Evolutionary conservation across 2,113 vertebrate genomes (phyloP).

Genomic region (Jacana jacana): DNA sequence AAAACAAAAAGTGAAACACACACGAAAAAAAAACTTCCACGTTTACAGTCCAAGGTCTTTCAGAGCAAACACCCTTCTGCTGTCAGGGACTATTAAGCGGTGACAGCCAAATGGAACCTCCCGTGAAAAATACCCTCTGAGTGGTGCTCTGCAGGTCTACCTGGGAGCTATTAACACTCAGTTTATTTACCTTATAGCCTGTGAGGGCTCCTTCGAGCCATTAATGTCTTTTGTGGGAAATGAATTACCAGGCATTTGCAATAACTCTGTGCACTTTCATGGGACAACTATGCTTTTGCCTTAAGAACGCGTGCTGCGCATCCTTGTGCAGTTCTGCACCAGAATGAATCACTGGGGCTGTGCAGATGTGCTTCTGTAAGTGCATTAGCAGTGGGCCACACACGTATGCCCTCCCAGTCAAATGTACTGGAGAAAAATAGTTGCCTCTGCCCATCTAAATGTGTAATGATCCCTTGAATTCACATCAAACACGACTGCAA

Average conservation of each 20-base stretch:
- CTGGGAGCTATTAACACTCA: background rate
- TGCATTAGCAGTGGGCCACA: background rate
- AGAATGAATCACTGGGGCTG: background rate
- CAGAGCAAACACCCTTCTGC: background rate
- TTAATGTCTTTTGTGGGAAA: constrained; percentile 21
- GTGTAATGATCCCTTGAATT: background rate
- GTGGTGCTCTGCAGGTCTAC: background rate
- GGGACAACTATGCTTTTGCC: background rate
- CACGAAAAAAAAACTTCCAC: background rate
- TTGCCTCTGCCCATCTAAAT: background rate
- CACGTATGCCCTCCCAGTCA: background rate
- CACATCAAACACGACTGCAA: background rate
- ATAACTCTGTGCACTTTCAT: background rate
- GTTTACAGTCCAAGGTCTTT: background rate
- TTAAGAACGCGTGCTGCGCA: background rate
- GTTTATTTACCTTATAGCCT: constrained; percentile 33
- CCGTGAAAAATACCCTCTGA: background rate
- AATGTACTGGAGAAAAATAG: background rate
- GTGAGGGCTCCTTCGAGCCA: constrained; percentile 1
- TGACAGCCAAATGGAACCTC: background rate
- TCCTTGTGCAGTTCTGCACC: background rate
- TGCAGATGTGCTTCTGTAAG: background rate
- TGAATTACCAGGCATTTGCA: background rate
- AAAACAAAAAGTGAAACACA: background rate
- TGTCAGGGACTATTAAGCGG: background rate